Conservation (phyloP, 2,888 invertebrate species). For the Andrena camellia region DNA sequence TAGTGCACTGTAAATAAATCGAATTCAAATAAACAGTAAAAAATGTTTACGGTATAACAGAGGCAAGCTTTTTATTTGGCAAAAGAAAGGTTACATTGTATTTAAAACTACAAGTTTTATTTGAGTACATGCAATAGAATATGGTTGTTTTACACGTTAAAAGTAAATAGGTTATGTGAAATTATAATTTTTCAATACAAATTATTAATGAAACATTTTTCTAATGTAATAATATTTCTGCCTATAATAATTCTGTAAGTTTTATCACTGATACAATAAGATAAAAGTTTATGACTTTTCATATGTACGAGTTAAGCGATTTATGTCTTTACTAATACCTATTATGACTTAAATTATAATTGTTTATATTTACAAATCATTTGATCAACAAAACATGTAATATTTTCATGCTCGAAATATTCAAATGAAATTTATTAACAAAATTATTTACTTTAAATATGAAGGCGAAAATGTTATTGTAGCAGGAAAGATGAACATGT, state of each 20-base stretch:
- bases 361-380: constrained; percentile 3
- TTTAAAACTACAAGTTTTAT: constrained; percentile 28
- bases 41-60: constrained; percentile 64
- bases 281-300: constrained; percentile 18
- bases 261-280: constrained; percentile 17
- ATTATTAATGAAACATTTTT: constrained; percentile 12
- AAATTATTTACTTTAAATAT: constrained; percentile 15
- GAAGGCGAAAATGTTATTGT: constrained; percentile 33
- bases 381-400: neutral
- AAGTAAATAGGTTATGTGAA: neutral
- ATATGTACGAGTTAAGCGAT: constrained; percentile 21
- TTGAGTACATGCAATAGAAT: neutral
- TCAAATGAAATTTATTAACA: neutral
- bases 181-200: neutral
- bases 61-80: constrained; percentile 60
- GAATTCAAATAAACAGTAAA: constrained; percentile 37
- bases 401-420: constrained; percentile 10
- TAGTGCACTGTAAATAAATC: constrained; percentile 47
- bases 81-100: constrained; percentile 41
- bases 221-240: constrained; percentile 13
- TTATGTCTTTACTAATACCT: constrained; percentile 28
- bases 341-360: constrained; percentile 13
- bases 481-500: constrained; percentile 48
- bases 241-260: constrained; percentile 17
- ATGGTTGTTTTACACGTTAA: neutral